Evolutionary conservation across 1,140 invertebrate genomes (phyloP).

Genomic region (Metopolophium dirhodum): DNA sequence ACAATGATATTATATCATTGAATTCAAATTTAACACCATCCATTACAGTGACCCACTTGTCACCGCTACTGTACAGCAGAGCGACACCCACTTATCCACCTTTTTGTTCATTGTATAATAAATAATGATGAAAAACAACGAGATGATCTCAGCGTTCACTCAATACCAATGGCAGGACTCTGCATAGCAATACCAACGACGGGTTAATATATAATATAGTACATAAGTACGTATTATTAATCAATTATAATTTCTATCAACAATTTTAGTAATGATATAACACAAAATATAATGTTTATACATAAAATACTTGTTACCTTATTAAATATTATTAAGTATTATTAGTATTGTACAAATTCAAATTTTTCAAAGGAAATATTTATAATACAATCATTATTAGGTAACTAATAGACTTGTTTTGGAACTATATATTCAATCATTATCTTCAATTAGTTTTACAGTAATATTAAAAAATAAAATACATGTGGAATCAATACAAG

Average conservation of each 20-base stretch:
- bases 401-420: neutral
- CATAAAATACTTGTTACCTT: neutral
- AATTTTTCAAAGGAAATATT: neutral
- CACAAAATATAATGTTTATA: neutral
- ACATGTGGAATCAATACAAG: neutral
- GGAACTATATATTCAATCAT: neutral
- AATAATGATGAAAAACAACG: no score
- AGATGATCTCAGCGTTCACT: no score
- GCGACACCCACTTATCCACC: no score
- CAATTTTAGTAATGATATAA: neutral
- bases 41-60: no score
- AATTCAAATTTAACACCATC: no score
- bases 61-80: no score
- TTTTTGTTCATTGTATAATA: no score
- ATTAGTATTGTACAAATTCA: neutral
- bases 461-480: slow-evolving; percentile 8
- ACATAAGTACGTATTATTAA: neutral
- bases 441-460: neutral
- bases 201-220: no score
- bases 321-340: neutral
- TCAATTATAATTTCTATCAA: neutral
- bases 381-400: neutral
- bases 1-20: no score
- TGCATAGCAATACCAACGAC: no score
- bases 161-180: no score